A percentile compares a stretch with the other conserved stretches of the same genome.
Conservation (phyloP, 2,888 invertebrate species). For the Prosopocoilus inquinatus region DNA sequence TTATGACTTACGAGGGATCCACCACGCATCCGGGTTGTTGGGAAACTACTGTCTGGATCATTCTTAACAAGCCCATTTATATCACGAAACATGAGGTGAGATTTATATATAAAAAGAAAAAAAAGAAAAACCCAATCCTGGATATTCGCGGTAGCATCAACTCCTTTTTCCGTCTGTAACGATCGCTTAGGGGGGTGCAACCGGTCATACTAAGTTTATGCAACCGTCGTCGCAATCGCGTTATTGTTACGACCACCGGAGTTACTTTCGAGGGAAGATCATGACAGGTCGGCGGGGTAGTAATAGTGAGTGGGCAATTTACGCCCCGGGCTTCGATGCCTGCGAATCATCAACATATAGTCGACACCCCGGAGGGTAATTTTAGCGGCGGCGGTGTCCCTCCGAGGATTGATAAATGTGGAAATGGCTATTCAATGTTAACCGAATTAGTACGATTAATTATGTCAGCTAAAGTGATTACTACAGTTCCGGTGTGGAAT, state of each 20-base stretch:
- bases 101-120: no score
- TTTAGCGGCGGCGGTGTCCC: conserved; percentile 26
- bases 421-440: conserved; percentile 34
- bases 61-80: conserved; percentile 96
- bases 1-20: conserved; percentile 97
- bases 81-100: conserved; percentile 93
- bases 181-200: no score
- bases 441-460: conserved; percentile 37
- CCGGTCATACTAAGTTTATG: not conserved
- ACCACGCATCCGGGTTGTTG: conserved; percentile 97
- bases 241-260: not conserved
- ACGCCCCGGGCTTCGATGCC: not conserved
- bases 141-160: no score
- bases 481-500: conserved; percentile 26
- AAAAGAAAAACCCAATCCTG: no score
- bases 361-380: conserved; percentile 19
- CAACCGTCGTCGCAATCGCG: not conserved
- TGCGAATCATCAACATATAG: not conserved
- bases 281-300: not conserved
- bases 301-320: conserved; percentile 2
- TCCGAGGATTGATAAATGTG: conserved; percentile 33
- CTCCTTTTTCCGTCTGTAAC: no score
- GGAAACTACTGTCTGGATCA: conserved; percentile 99
- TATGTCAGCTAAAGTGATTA: conserved; percentile 34
- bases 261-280: not conserved